Evolutionary conservation across 2,797 vertebrate species (phyloP), one percentile per base, ranked within the genome.

Genomic region (Ibycter americanus): DNA sequence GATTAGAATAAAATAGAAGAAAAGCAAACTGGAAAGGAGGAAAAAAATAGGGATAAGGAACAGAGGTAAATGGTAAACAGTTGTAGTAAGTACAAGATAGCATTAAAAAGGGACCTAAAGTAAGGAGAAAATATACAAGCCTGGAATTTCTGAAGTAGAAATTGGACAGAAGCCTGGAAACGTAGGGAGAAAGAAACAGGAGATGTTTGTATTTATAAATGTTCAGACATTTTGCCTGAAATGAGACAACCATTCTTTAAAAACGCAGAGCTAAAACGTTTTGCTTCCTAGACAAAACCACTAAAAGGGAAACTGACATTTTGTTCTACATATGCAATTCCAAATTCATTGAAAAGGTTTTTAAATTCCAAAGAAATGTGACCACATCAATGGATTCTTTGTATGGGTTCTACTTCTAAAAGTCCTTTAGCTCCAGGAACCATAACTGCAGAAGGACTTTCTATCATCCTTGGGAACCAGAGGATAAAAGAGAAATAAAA

Each of bases 61-160:
- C 29, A 74, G 66, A 83, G 51, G 83, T 38, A 58, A 86, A 88
- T n/a, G 56, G 46, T 51, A 40, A 63, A 86, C 14, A 84, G 49
- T 8, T 58, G 65, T 65, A 70, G 25, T 21, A 84, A 73, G 61
- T 34, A 21, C 44, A 90, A 40, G 49, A 68, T 15, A 90, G 88
- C 77, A 65, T 84, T 65, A 83, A 77, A 92, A 93, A 92, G 88
- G 94, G 79, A 83, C 84, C 86, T 83, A 92, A 87, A 89, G 47
- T 63, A 96, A 96, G 73, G 90, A 96, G 83, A 97, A 97, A 95
- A 94, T 80, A 95, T 61, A 91, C 67, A 97, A 93, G 92, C 89
- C 95, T 96, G 84, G 74, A 90, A 96, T 96, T 96, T 97, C 97
- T 96, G 96, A 90, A 94, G 97, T 54, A 94, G 96, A 95, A 83